These are phyloP conservation scores for Drosophila mercatorum DNA, from an alignment of 2,888 invertebrate species.

Conservation along the genomic window DNA sequence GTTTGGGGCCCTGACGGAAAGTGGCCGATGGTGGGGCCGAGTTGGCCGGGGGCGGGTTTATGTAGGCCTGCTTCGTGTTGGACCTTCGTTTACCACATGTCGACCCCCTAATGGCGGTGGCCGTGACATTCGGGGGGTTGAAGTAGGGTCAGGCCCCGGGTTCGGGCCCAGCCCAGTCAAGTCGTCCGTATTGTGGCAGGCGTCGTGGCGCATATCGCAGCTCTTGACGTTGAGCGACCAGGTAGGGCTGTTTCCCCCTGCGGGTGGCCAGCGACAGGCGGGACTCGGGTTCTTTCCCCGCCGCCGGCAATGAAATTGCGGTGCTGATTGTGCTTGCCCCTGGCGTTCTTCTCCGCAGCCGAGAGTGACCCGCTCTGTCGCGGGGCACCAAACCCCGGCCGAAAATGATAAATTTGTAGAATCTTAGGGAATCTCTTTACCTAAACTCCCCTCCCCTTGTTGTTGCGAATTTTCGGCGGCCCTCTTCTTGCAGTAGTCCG, in stretches of 20 bases:
- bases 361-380: conserved; percentile 32
- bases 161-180: conserved; percentile 78
- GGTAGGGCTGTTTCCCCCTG: conserved; percentile 68
- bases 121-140: conserved; percentile 14
- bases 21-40: conserved; percentile 69
- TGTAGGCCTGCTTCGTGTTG: conserved; percentile 40
- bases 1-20: conserved; percentile 76
- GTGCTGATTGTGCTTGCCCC: conserved; percentile 57
- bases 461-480: too few relatives aligned
- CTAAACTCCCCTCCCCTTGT: conserved; percentile 45
- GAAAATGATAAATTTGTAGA: too few relatives aligned
- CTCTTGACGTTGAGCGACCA: conserved; percentile 70
- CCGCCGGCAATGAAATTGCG: conserved; percentile 67
- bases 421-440: not conserved
- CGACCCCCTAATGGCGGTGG: conserved; percentile 26
- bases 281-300: conserved; percentile 37
- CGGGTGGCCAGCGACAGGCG: conserved; percentile 74
- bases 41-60: conserved; percentile 54
- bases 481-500: conserved; percentile 57
- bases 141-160: conserved; percentile 67
- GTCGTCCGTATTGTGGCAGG: conserved; percentile 70
- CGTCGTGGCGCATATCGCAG: conserved; percentile 69
- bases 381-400: conserved; percentile 56
- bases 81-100: conserved; percentile 73
- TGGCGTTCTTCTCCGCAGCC: conserved; percentile 26